Evolutionary conservation across 2,113 vertebrate species (phyloP).

Genomic region (Coreoperca whiteheadi): DNA sequence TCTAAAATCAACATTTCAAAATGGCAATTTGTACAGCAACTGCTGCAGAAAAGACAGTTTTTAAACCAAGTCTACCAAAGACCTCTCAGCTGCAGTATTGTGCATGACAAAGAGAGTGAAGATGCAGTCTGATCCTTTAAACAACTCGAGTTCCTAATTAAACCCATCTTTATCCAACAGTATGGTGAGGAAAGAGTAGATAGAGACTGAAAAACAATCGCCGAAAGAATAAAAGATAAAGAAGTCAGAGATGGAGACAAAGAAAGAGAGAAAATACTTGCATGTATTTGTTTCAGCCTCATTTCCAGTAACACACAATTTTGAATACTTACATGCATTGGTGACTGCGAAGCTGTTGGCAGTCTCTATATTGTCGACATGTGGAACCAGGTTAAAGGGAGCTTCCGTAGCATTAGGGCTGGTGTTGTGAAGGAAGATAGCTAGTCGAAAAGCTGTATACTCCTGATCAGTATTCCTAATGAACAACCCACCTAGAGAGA

Average conservation of each 20-base stretch:
- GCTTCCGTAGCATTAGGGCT: slow-evolving; percentile 98
- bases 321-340: slow-evolving; percentile 96
- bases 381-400: slow-evolving; percentile 98
- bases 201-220: background rate
- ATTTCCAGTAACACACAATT: background rate
- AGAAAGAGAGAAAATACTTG: background rate
- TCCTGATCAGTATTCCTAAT: slow-evolving; percentile 99
- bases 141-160: slow-evolving; percentile 1
- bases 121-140: slow-evolving; percentile 22
- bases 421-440: slow-evolving; percentile 99
- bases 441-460: slow-evolving; percentile 98
- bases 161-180: slow-evolving; percentile 12
- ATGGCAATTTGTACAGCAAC: background rate
- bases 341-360: slow-evolving; percentile 99
- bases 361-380: slow-evolving; percentile 99
- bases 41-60: slow-evolving; percentile 12
- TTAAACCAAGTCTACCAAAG: background rate
- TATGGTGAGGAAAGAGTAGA: background rate
- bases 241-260: background rate
- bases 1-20: slow-evolving; percentile 34
- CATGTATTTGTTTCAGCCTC: background rate
- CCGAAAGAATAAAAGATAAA: background rate
- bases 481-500: slow-evolving; percentile 93
- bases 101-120: background rate
- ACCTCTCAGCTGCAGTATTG: background rate